Conservation (phyloP, 1,140 invertebrate species). For the Hylaeus anthracinus region DNA sequence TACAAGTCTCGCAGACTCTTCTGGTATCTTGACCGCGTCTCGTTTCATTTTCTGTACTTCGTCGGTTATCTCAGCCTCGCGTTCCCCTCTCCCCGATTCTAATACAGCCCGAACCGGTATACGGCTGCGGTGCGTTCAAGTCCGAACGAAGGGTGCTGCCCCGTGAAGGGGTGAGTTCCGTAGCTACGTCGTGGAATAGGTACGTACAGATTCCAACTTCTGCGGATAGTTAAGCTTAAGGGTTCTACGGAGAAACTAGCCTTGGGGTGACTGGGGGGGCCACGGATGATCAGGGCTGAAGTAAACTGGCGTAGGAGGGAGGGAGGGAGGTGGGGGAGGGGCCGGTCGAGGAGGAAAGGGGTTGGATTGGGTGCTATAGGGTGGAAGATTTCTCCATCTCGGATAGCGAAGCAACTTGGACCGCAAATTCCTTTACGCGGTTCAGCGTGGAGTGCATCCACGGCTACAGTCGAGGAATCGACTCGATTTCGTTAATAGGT, state of each 20-base stretch:
- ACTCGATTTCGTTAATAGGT: slow-evolving; percentile 67
- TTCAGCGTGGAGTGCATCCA: slow-evolving; percentile 58
- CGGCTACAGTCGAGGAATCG: slow-evolving; percentile 56
- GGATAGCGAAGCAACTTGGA: slow-evolving; percentile 66
- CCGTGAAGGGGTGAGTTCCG: slow-evolving; percentile 52
- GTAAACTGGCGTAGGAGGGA: slow-evolving; percentile 57
- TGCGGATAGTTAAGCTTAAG: slow-evolving; percentile 72
- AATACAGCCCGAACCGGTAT: slow-evolving; percentile 43
- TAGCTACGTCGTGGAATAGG: slow-evolving; percentile 63
- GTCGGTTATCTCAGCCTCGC: not conserved
- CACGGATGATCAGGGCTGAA: slow-evolving; percentile 69
- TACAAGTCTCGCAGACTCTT: too few relatives aligned
- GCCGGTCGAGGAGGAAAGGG: slow-evolving; percentile 29
- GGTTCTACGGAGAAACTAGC: slow-evolving; percentile 69
- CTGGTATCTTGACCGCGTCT: not conserved
- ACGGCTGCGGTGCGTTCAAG: slow-evolving; percentile 22
- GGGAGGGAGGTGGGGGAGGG: slow-evolving; percentile 7
- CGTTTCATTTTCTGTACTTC: slow-evolving; percentile 11
- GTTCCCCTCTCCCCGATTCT: slow-evolving; percentile 13
- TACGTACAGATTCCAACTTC: slow-evolving; percentile 71
- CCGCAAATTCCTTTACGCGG: slow-evolving; percentile 71
- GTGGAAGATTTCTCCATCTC: slow-evolving; percentile 64
- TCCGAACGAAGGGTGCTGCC: slow-evolving; percentile 45
- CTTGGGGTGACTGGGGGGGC: slow-evolving; percentile 65
- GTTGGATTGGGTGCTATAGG: slow-evolving; percentile 51